Evolutionary conservation across 1,140 invertebrate genomes (phyloP), one percentile per base, ranked within the genome.

Genomic region (Nephotettix cincticeps): DNA sequence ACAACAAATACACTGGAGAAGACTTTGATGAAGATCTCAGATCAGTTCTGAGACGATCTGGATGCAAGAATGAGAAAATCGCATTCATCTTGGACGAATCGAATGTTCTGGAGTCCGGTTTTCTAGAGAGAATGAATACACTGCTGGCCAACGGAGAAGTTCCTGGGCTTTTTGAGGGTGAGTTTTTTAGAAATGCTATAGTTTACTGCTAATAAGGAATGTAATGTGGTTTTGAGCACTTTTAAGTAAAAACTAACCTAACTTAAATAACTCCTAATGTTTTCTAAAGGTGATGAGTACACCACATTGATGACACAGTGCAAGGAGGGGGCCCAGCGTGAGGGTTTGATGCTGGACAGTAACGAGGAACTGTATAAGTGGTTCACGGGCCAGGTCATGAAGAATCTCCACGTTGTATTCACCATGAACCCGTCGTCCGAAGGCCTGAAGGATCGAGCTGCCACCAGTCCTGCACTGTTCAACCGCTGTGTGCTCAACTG

Each of bases 381-480:
- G 93, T 99, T 99, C 80, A 99, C 98, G 0, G 92, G 94, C 72
- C 91, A 99, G 88, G 97, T 99, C 23, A 99, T 99, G 94, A 91
- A 93, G 73, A 99, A 99, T 83, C 85, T 99, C 1, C 98, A 99
- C 81, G 98, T 99, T 27, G 98, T 99, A 11, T 99, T 99, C 80
- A 99, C 98, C 0, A 99, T 99, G 98, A 99, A 99, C 85, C 98
- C 98, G 11, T 97, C 94, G 1, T 95, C 95, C 0, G 96, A 99
- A 80, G 98, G 97, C 0, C 85, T 99, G 2, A 99, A 99, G 81
- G 98, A 99, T 83, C 86, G 97, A 71, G 98, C 98, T 1, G 94
- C 98, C 1, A 99, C 98, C 0, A 99, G 97, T 1, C 98, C 98
- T 66, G 98, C 98, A 25, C 84, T 99, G 21, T 99, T 99, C 86